Percentiles rank a stretch among this genome's conserved stretches.
Evolutionary conservation across 2,113 vertebrate genomes (phyloP).

Genomic region (Guaruba guarouba): DNA sequence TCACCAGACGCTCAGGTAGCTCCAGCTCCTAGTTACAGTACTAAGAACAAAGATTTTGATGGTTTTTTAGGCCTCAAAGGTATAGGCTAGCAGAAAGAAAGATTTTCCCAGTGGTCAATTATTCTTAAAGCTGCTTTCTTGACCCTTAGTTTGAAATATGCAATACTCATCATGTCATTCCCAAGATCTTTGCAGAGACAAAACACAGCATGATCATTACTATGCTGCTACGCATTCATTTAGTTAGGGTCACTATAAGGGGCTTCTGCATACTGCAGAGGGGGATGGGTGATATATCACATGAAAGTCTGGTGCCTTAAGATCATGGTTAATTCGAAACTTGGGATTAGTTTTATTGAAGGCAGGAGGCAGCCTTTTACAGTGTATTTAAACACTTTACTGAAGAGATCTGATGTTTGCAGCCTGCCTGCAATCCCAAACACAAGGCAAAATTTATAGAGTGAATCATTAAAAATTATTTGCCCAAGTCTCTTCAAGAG

Average conservation of each 20-base stretch:
- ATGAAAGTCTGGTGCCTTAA: not conserved
- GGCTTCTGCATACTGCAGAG: not conserved
- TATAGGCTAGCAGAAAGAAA: not conserved
- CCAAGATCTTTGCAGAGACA: not conserved
- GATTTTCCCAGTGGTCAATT: not conserved
- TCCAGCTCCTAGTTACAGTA: not conserved
- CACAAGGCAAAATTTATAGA: not conserved
- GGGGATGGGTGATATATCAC: not conserved
- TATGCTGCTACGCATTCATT: not conserved
- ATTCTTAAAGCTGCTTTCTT: not conserved
- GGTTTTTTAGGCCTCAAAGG: not conserved
- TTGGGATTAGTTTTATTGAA: not conserved
- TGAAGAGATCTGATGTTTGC: not conserved
- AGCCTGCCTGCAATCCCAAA: not conserved
- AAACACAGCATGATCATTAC: not conserved
- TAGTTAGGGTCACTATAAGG: not conserved
- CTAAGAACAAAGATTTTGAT: not conserved
- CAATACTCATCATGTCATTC: not conserved
- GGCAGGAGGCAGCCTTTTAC: not conserved
- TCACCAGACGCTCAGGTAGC: not conserved
- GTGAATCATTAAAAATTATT: slow-evolving; percentile 4
- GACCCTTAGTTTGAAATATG: not conserved
- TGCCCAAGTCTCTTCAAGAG: not conserved
- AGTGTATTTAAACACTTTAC: not conserved
- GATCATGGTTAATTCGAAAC: not conserved